Evolutionary conservation across 2,113 vertebrate species (phyloP), one percentile per base, ranked within the genome.

Genomic region (Paramisgurnus dabryanus): DNA sequence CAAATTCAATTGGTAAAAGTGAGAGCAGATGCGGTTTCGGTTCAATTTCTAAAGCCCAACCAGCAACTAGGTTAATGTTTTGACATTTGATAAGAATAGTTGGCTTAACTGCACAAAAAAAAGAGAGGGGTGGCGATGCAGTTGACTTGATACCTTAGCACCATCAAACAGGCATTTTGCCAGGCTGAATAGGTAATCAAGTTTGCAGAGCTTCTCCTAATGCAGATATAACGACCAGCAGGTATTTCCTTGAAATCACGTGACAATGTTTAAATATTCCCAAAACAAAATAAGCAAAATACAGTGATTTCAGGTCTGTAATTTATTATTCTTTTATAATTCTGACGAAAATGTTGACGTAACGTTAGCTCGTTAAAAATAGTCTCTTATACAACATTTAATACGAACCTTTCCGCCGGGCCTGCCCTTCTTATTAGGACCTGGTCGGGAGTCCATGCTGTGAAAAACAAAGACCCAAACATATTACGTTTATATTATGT

Each of bases 361-460:
- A 22, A 22, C 22, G 22, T 22, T 22, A 10, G 45, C 7, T 47
- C 13, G 12, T 12, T 41, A 50, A 18, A 43, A 6, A 43, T 10
- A 7, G 8, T 27, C 7, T 40, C 49, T 55, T 8, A 5, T 55
- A 6, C 39, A 49, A 40, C 39, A 27, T 55, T 4, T 8, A 43
- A 18, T 1, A 17, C 41, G 7, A 15, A 91, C 91, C 85, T 85
- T 91, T 0, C 75, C 82, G 1, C 78, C 53, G 17, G 45, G 78
- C 63, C 69, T 89, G n/a, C 47, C 43, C 70, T 67, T 90, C 84
- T 79, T 90, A 5, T 77, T 76, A 64, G 67, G 77, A 34, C 22
- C 43, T 47, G 7, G 55, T 43, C 15, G 64, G 1, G 6, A 8
- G 18, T 86, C 78, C 85, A 85, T 85, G 57, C 78, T 84, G 75